A percentile compares a stretch with the other conserved stretches of the same genome.
phyloP scores from a whole-genome alignment of 37 sponge, comb jelly and placozoan species.

The Theonella swinhoei region DNA sequence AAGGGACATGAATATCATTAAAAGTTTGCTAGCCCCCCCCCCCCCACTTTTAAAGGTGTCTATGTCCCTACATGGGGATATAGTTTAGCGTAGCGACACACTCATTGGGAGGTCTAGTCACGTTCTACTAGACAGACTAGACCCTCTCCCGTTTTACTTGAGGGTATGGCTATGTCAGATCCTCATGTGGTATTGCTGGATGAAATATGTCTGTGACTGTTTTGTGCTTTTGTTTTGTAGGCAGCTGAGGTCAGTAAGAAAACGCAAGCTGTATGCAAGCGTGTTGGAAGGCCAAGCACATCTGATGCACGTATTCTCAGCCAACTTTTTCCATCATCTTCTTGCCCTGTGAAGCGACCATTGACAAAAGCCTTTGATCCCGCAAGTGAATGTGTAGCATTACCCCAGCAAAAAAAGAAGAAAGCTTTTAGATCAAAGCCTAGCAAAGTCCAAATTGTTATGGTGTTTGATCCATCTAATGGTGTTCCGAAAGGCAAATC shows the following conservation, averaged over 20 bases:
- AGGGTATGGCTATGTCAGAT: no score
- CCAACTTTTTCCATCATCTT: neutral
- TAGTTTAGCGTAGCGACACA: no score
- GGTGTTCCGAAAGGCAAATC: neutral
- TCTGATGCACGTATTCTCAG: neutral
- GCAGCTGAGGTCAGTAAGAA: no score
- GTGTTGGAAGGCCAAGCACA: neutral
- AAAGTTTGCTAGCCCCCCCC: no score
- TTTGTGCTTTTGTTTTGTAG: neutral
- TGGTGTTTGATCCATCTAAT: neutral
- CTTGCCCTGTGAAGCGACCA: neutral
- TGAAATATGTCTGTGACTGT: neutral
- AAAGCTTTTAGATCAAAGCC: neutral
- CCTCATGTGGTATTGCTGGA: no score
- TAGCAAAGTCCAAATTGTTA: neutral
- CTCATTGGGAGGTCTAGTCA: no score
- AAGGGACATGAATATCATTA: no score
- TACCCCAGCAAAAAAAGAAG: neutral
- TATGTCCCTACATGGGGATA: no score
- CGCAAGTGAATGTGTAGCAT: neutral
- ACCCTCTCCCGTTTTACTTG: no score
- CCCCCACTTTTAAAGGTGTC: no score
- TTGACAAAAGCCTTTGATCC: neutral
- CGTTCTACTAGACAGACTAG: no score
- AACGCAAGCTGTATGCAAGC: neutral